phyloP scores from a whole-genome alignment of 2,888 invertebrate species.

The Epistrophella euchroma region DNA sequence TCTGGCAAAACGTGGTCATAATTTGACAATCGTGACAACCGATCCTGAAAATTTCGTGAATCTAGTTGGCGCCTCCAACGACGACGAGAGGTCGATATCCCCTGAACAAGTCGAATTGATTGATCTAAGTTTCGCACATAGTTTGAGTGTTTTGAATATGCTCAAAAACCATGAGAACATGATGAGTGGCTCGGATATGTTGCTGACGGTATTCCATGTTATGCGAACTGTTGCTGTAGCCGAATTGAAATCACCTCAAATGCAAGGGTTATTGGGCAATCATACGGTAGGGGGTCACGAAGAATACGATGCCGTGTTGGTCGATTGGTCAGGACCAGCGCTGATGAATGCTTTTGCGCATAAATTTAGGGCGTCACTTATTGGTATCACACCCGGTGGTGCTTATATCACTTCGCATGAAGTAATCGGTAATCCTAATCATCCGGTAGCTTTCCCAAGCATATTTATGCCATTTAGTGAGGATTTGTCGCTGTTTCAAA shows the following conservation, averaged over 20 bases:
- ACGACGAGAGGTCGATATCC: conserved; percentile 40
- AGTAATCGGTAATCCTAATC: conserved; percentile 85
- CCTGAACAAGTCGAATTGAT: conserved; percentile 81
- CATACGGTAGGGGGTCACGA: conserved; percentile 74
- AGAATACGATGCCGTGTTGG: conserved; percentile 86
- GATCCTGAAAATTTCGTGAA: conserved; percentile 82
- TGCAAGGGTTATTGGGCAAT: conserved; percentile 76
- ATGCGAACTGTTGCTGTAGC: conserved; percentile 77
- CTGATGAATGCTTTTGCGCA: conserved; percentile 85
- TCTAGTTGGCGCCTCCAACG: too few species aligned
- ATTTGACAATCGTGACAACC: conserved; percentile 84
- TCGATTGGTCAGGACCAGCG: conserved; percentile 85
- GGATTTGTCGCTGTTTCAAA: conserved; percentile 83
- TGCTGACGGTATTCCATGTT: conserved; percentile 77
- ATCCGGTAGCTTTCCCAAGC: conserved; percentile 85
- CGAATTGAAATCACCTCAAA: conserved; percentile 78
- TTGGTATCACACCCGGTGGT: conserved; percentile 85
- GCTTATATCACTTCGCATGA: conserved; percentile 85
- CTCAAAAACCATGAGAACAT: conserved; percentile 75
- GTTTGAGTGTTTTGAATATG: conserved; percentile 76
- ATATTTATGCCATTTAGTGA: conserved; percentile 84
- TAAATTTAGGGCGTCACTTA: conserved; percentile 85
- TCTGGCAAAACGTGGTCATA: conserved; percentile 84
- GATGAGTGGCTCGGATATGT: conserved; percentile 77
- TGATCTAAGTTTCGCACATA: conserved; percentile 79